Base-by-base conservation (phyloP, 2,113 vertebrate species). In the Phainopepla nitens region DNA sequence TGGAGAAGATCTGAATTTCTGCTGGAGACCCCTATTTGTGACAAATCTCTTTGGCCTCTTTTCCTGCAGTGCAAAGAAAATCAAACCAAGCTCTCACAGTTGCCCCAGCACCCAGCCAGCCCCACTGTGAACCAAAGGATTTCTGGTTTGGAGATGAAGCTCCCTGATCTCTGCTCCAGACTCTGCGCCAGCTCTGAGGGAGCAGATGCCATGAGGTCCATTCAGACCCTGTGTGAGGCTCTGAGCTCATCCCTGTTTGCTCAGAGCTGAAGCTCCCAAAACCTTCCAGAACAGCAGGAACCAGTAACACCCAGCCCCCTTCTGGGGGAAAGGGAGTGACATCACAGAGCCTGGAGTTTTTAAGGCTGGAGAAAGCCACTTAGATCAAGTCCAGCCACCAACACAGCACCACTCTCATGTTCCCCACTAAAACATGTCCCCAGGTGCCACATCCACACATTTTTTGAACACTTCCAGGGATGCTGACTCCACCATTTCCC, bases 21-120 rank as follows among this genome's bases (percentile, higher is more conserved):
- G 5, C 39, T 54, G 35, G 65, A 66, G 29, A 82, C 17, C 16
- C 10, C 11, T 7, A 0, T 70, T 31, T 47, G 42, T 50, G 45
- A 24, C 5, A 47, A 49, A 73, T 36, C 11, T n/a, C 33, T 22
- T 53, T 2, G 50, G n/a, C 36, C 8, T 76, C 11, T 79, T 79
- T 61, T 60, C 70, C 53, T 56, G 0, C 36, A 22, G 4, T 6
- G 27, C 18, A 15, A 56, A 60, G 33, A 44, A n/a, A 56, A 21
- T n/a, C 57, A 39, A 58, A 51, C 44, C 69, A 62, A 60, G 7
- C 29, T 51, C 57, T 42, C 2, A 0, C 0, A 11, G 65, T 3
- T 53, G 15, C n/a, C 70, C 25, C 51, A 54, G 51, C 42, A 33
- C n/a, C 51, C 0, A 0, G 2, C 3, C 3, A 2, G 28, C 69